Base-by-base conservation (phyloP, 2,888 invertebrate genomes). In the Oligia fasciuncula region DNA sequence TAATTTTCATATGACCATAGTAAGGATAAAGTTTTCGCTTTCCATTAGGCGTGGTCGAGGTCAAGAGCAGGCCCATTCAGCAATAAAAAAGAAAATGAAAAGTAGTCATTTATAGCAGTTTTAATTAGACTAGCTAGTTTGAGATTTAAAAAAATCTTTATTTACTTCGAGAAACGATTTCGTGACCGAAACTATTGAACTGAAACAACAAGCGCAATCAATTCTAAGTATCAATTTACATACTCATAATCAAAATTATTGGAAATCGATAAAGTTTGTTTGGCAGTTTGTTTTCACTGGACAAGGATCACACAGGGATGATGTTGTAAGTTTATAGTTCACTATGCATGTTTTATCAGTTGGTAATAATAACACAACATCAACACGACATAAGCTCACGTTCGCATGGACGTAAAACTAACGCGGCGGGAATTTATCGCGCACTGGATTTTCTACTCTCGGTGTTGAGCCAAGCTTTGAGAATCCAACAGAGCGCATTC, bases 211-310 rank as follows among this genome's bases (percentile, higher is more conserved):
- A 66, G 60, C 70, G 51, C 17, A 51, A 74, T 73, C 9, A 35
- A 62, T 67, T 73, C 11, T 19, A 62, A 76, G 65, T 81, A 81
- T 81, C 72, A 83, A 75, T 69, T 68, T 72, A 54, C 11, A 40
- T 65, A 72, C 46, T 65, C 51, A 81, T 49, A 13, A 67, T 67
- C 40, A 66, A n/a, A 85, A 69, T 73, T 35, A 68, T 69, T 72
- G 67, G 67, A 13, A n/a, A 74, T 81, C 69, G 63, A 70, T 69
- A 70, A 81, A 73, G 73, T 81, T 85, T 13, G 19, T 70, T 80
- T 9, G 40, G 46, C 29, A 69, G 43, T 73, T 84, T 79, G 65
- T 70, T 65, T 62, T 23, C 5, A 49, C 54, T 49, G 14, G 62
- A 66, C 19, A 43, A 57, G 40, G 49, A 51, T 67, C 49, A 80